A percentile compares a stretch with the other conserved stretches of the same genome.
Conservation (phyloP, 2,888 invertebrate species). For the Fabriciana adippe region DNA sequence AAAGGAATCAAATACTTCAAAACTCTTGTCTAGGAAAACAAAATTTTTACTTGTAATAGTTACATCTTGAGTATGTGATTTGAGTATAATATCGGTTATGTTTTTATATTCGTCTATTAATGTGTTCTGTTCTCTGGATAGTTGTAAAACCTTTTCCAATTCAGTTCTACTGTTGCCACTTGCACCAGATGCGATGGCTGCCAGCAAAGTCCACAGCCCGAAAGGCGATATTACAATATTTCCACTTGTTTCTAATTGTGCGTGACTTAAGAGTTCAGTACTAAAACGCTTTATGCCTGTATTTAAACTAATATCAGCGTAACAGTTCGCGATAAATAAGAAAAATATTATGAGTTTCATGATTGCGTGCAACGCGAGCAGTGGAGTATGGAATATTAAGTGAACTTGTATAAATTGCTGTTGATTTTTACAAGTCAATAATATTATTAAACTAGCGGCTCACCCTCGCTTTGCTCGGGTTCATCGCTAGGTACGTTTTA, state of each 20-base stretch:
- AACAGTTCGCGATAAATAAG: constrained; percentile 55
- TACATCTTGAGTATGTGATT: constrained; percentile 60
- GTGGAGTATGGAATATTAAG: constrained; percentile 54
- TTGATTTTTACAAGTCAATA: too few relatives aligned
- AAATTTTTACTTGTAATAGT: constrained; percentile 66
- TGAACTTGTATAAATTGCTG: neutral
- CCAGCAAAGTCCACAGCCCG: constrained; percentile 77
- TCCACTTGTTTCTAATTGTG: constrained; percentile 61
- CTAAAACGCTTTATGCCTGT: constrained; percentile 71
- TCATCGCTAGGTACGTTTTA: too few relatives aligned
- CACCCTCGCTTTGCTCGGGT: too few relatives aligned
- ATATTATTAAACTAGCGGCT: too few relatives aligned
- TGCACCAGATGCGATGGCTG: constrained; percentile 69
- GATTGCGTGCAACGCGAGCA: constrained; percentile 48
- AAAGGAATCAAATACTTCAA: constrained; percentile 57
- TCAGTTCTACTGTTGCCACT: constrained; percentile 62
- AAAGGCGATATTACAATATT: constrained; percentile 76
- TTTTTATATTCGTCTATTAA: constrained; percentile 61
- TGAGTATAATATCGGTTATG: constrained; percentile 57
- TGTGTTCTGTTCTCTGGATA: constrained; percentile 54
- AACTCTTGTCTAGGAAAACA: constrained; percentile 67
- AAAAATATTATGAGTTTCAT: constrained; percentile 56
- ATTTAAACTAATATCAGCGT: constrained; percentile 62
- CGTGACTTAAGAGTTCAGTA: constrained; percentile 65
- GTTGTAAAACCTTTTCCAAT: constrained; percentile 60